These are phyloP conservation scores for Panthera leo DNA, from an alignment of 2,113 vertebrate genomes.

Conservation along the genomic window DNA sequence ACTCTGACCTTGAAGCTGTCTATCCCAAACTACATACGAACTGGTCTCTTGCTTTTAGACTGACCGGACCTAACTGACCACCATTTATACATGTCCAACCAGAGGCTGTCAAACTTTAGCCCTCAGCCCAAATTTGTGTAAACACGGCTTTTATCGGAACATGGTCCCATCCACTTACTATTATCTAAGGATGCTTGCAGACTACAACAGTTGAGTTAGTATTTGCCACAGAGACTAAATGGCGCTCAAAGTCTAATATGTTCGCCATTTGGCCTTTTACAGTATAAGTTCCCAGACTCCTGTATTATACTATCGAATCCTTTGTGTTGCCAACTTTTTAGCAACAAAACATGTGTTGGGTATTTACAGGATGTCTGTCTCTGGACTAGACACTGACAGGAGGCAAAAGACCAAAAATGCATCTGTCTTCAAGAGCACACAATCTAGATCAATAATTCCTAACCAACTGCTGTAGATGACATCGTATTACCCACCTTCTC, in stretches of 20 bases:
- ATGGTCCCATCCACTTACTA: background rate
- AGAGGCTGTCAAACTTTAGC: background rate
- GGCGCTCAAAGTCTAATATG: background rate
- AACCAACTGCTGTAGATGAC: background rate
- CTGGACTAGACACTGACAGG: background rate
- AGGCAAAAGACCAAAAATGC: background rate
- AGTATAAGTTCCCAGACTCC: background rate
- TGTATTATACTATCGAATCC: background rate
- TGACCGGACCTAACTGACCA: background rate
- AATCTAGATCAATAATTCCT: background rate
- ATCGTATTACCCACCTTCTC: background rate
- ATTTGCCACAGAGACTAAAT: background rate
- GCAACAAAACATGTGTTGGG: background rate
- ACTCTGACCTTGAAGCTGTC: background rate
- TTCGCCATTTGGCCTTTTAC: background rate
- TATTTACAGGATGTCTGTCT: background rate
- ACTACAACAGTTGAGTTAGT: constrained; percentile 6
- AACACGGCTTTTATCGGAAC: constrained; percentile 20
- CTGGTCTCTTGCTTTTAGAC: background rate
- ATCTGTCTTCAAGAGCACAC: background rate
- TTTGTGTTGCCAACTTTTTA: background rate
- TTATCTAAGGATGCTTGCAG: constrained; percentile 17
- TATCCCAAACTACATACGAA: background rate
- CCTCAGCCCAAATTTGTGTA: background rate
- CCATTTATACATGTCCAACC: background rate